Conservation (phyloP, 2,888 invertebrate species). For the Pyrgus malvae region DNA sequence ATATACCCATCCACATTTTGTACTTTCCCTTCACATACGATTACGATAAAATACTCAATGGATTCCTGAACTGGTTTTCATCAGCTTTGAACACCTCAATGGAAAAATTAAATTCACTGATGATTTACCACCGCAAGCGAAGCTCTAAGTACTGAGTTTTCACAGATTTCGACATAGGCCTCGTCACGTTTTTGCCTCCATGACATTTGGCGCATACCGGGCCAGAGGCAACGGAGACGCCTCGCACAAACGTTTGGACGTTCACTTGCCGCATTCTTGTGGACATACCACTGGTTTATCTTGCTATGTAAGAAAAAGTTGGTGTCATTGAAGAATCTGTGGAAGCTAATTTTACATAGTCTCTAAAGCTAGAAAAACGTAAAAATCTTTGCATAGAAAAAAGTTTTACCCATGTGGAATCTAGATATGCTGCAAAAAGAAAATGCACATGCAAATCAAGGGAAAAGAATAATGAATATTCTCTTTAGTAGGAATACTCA, state of each 20-base stretch:
- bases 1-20: too few species aligned
- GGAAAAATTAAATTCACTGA: background rate
- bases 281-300: conserved; percentile 1
- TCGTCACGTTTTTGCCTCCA: conserved; percentile 58
- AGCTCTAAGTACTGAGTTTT: conserved; percentile 2
- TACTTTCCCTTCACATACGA: too few species aligned
- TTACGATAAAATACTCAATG: background rate
- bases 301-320: conserved; percentile 4
- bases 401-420: too few species aligned
- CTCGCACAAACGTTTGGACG: conserved; percentile 47
- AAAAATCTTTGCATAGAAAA: too few species aligned
- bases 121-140: conserved; percentile 3
- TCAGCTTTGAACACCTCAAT: background rate
- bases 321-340: background rate
- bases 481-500: background rate
- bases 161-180: conserved; percentile 34
- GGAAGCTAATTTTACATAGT: background rate
- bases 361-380: too few species aligned
- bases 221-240: conserved; percentile 31
- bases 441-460: background rate
- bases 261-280: conserved; percentile 72
- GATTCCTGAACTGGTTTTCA: background rate
- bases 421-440: too few species aligned
- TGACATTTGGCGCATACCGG: conserved; percentile 66
- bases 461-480: background rate